These are phyloP conservation scores for Xiphophorus birchmanni DNA, from an alignment of 2,797 vertebrate species.

Conservation along the genomic window DNA sequence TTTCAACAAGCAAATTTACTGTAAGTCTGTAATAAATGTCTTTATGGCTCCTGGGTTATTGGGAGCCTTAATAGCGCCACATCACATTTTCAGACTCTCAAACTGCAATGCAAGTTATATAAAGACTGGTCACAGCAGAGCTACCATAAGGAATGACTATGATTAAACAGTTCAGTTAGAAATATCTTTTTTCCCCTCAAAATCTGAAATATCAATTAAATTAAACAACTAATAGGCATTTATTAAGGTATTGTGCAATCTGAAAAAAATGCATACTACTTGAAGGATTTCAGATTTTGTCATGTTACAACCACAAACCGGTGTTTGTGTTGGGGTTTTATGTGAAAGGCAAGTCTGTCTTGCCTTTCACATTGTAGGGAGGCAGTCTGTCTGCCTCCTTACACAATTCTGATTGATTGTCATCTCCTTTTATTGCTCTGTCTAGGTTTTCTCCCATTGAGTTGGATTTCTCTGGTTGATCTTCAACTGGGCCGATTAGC, in stretches of 20 bases:
- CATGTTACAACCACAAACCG: not conserved
- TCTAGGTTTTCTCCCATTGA: no score
- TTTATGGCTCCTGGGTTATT: conserved; percentile 51
- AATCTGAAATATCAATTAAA: not conserved
- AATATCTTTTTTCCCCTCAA: not conserved
- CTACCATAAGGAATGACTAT: not conserved
- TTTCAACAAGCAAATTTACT: conserved; percentile 49
- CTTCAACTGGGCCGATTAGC: no score
- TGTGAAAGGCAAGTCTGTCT: not conserved
- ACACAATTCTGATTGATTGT: no score
- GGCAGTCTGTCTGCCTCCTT: no score
- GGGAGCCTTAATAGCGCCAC: conserved; percentile 21
- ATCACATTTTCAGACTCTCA: conserved; percentile 40
- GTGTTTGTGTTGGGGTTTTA: not conserved
- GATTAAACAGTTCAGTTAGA: not conserved
- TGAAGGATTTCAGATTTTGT: not conserved
- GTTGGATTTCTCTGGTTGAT: no score
- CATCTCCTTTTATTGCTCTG: no score
- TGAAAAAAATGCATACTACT: not conserved
- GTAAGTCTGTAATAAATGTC: conserved; percentile 47
- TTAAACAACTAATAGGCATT: not conserved
- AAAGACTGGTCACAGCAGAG: not conserved
- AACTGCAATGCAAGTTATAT: conserved; percentile 9
- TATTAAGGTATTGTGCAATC: not conserved
- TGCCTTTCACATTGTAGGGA: no score